Conservation (phyloP, 2,888 invertebrate genomes). For the Anthoptus insignis region DNA sequence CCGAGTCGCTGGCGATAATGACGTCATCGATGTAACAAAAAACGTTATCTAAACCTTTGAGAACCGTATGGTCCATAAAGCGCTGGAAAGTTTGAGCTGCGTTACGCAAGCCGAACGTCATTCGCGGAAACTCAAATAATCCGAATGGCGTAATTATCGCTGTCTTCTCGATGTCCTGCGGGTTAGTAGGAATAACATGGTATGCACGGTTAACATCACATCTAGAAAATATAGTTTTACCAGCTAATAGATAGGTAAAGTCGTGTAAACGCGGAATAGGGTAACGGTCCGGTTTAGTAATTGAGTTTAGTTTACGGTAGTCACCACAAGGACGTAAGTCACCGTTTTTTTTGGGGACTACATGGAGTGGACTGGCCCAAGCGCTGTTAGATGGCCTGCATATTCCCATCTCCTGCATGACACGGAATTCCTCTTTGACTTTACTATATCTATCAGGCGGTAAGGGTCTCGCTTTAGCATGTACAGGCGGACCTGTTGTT, state of each 20-base stretch:
- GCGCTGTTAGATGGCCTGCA: slow-evolving; percentile 65
- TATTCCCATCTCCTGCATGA: slow-evolving; percentile 62
- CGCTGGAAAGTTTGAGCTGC: slow-evolving; percentile 59
- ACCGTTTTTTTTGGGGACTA: slow-evolving; percentile 41
- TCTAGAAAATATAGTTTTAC: slow-evolving; percentile 39
- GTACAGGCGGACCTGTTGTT: neutral
- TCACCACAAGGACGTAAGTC: slow-evolving; percentile 60
- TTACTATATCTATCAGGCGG: slow-evolving; percentile 28
- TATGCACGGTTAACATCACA: slow-evolving; percentile 43
- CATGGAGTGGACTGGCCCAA: slow-evolving; percentile 59
- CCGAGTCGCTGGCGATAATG: neutral
- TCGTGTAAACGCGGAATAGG: slow-evolving; percentile 38
- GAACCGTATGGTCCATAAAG: slow-evolving; percentile 47
- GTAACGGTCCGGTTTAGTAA: slow-evolving; percentile 55
- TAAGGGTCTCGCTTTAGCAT: slow-evolving; percentile 19
- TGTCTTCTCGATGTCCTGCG: slow-evolving; percentile 42
- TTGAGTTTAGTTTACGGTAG: slow-evolving; percentile 60
- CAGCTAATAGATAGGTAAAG: slow-evolving; percentile 35
- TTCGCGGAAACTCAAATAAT: slow-evolving; percentile 53
- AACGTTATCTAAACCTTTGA: slow-evolving; percentile 28
- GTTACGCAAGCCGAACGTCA: slow-evolving; percentile 54
- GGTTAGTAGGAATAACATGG: slow-evolving; percentile 35
- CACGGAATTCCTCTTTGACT: slow-evolving; percentile 31
- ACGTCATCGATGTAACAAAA: slow-evolving; percentile 1
- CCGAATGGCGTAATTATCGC: slow-evolving; percentile 44